Base-by-base conservation (phyloP, 2,888 invertebrate species). In the Drosophila affinis region DNA sequence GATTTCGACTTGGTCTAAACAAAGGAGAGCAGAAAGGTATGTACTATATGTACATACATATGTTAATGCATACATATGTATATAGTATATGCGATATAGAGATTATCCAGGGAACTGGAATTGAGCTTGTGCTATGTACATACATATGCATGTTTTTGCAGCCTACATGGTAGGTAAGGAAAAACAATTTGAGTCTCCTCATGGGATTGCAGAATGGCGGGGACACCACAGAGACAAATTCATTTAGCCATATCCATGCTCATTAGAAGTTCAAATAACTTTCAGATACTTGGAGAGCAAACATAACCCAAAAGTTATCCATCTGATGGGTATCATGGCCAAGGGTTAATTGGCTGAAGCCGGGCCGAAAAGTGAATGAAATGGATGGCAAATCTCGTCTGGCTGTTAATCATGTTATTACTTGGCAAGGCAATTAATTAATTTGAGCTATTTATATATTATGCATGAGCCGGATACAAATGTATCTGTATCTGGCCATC, bases 401-500 rank as follows among this genome's bases (percentile, higher is more conserved):
- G 68, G 63, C 75, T 75, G 80, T 65, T 88, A 86, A 86, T 88
- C 75, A 79, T 88, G 79, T 79, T 76, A 86, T 88, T 86, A 79
- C 79, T 75, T 68, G 61, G 75, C 78, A 75, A 59, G 62, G 82
- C 79, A 87, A 84, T 87, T 84, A 87, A 87, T 87, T 84, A 87
- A 82, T 87, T 80, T 85, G 72, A 73, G 82, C 77, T 74, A 82
- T 85, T 79, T 79, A 81, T 81, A 75, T 72, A 73, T 75, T 59
- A 77, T 79, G 72, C 62, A 75, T 72, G 65, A 48, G 39, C 52
- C 56, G 62, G 70, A 75, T 81, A 72, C 79, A 79, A 79, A 79
- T 81, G 74, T 82, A 70, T 81, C 73, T 68, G 46, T 59, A 71
- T 72, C 72, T 62, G 54, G 48, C 59, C 57, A 72, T 65, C 72